Base-by-base conservation (phyloP, 2,888 invertebrate species). In the Coenonympha glycerion region DNA sequence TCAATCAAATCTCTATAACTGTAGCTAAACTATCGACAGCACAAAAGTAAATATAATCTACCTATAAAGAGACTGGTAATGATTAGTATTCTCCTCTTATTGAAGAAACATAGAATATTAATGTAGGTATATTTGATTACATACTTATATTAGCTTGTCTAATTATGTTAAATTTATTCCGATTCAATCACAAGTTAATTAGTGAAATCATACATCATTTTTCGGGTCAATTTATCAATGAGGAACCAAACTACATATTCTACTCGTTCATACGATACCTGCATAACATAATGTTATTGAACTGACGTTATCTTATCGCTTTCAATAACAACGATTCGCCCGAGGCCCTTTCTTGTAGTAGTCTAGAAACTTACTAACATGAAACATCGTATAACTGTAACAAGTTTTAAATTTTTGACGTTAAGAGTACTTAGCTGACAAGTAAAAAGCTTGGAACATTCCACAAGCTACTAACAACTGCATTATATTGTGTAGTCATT, bases 301-400 rank as follows among this genome's bases (percentile, higher is more conserved):
- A 81, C 77, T 71, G 69, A 69, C 67, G 62, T 69, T 82, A 85
- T 82, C 82, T 84, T 85, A 85, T 85, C 83, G 66, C 59, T 62
- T 64, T 54, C 52, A 68, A 73, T 75, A 76, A 72, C 74, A 73
- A 74, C 68, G 71, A 69, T 73, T 71, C 68, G 47, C 47, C 55
- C 40, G 52, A 51, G 55, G 53, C 48, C 52, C 49, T 49, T 54
- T 40, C 42, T 46, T 44, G 36, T 58, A 61, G 55, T 63, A 57
- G 8, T 45, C 33, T 22, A 22, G 28, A 47, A 41, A 22, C 21
- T 47, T 31, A 18, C 36, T 44, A 21, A 30, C n/a, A n/a, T n/a
- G n/a, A n/a, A n/a, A n/a, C 41, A 16, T 26, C 26, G 13, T 37
- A 44, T 26, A n/a, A 18, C 22, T 40, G 19, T n/a, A n/a, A 31